Evolutionary conservation across 2,797 vertebrate species (phyloP).

Genomic region (Microhierax caerulescens): DNA sequence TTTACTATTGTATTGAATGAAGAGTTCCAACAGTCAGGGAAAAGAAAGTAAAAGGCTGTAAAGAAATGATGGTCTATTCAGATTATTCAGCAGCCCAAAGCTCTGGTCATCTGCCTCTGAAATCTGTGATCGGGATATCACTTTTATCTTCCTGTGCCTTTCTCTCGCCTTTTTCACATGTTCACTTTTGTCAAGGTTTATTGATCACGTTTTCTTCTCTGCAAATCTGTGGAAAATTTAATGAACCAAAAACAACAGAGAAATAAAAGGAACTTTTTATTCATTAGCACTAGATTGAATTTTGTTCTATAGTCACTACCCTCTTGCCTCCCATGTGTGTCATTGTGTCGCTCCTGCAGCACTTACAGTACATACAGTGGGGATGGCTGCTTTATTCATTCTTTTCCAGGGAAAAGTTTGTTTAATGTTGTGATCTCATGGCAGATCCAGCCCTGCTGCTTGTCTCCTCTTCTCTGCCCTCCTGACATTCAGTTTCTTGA

Average conservation of each 20-base stretch:
- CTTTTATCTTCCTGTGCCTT: slow-evolving; percentile 90
- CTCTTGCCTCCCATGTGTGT: slow-evolving; percentile 35
- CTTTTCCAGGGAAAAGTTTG: slow-evolving; percentile 25
- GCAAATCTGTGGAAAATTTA: slow-evolving; percentile 88
- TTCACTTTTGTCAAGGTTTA: slow-evolving; percentile 84
- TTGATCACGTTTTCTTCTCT: slow-evolving; percentile 86
- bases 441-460: slow-evolving; percentile 10
- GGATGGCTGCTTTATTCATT: background rate
- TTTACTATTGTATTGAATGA: slow-evolving; percentile 94
- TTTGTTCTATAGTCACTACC: slow-evolving; percentile 28
- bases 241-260: slow-evolving; percentile 86
- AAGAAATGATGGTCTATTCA: slow-evolving; percentile 93
- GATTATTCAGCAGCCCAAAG: slow-evolving; percentile 85
- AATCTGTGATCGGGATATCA: slow-evolving; percentile 87
- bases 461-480: background rate
- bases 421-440: slow-evolving; percentile 18
- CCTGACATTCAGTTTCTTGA: background rate
- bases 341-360: slow-evolving; percentile 31
- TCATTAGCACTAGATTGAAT: slow-evolving; percentile 73
- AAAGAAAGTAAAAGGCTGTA: slow-evolving; percentile 85
- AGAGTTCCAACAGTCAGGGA: slow-evolving; percentile 91
- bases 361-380: slow-evolving; percentile 59
- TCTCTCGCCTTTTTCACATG: slow-evolving; percentile 82
- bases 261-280: slow-evolving; percentile 82
- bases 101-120: slow-evolving; percentile 82